phyloP scores from a whole-genome alignment of 30 jellyfish, hydroid and myxozoan genomes.

The Morbakka virulenta region DNA sequence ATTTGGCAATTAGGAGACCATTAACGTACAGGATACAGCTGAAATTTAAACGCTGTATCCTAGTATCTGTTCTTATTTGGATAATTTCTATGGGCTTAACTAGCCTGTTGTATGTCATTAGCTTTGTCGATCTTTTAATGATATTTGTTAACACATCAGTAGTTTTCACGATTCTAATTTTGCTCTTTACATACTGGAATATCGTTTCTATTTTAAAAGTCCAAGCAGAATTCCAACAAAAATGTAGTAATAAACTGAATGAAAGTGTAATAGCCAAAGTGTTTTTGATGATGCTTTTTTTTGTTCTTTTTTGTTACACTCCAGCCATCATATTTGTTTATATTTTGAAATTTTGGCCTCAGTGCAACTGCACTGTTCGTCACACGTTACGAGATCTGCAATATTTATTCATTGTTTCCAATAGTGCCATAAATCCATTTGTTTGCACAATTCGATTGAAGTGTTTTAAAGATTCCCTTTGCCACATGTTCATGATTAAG shows the following conservation, averaged over 20 bases:
- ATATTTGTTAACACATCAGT: not conserved
- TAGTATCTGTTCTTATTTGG: not conserved
- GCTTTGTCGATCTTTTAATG: not conserved
- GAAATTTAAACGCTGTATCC: not conserved
- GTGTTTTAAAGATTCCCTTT: conserved; percentile 73
- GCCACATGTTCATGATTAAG: too few relatives aligned
- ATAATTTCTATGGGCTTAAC: not conserved
- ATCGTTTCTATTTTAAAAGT: not conserved
- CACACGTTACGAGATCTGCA: conserved; percentile 87
- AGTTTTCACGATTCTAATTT: too few relatives aligned
- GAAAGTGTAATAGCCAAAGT: not conserved
- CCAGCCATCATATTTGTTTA: conserved; percentile 71
- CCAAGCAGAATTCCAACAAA: not conserved
- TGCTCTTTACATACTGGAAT: not conserved
- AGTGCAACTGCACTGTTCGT: conserved; percentile 67
- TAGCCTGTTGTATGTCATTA: not conserved
- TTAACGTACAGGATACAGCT: not conserved
- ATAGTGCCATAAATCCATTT: conserved; percentile 84
- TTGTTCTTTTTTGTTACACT: not conserved
- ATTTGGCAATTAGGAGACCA: not conserved
- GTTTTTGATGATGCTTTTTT: not conserved
- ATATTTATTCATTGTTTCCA: conserved; percentile 49
- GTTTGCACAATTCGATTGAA: conserved; percentile 81
- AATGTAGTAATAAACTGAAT: not conserved
- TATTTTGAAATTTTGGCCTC: conserved; percentile 70